Evolutionary conservation across 2,888 invertebrate genomes (phyloP), one percentile per base, ranked within the genome.

Genomic region (Boloria selene): DNA sequence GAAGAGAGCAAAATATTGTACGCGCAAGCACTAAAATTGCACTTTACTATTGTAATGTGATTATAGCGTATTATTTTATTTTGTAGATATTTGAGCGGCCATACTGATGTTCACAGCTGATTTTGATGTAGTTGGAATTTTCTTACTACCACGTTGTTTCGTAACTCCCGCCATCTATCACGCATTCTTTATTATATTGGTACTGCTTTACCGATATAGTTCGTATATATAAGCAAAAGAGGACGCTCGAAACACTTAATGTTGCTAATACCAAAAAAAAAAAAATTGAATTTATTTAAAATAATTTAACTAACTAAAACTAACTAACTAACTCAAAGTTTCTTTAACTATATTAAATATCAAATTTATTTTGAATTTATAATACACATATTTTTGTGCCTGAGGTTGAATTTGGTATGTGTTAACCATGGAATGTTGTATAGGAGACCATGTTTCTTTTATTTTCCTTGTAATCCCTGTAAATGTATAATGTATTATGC

Each of bases 81-180:
- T 88, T 86, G 79, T 79, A 79, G 78, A 76, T 86, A 85, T 77
- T 78, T 76, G 83, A 88, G 89, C 91, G 89, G 92, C 92, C 92
- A 92, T 92, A 90, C 86, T 90, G 91, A 88, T 87, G 87, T 88
- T 87, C 89, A 92, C 92, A 92, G 92, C 92, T 92, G 92, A 92
- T 92, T 92, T 92, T 91, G 91, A 91, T 88, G 84, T 90, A 85
- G 82, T 83, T 84, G 81, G 38, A 61, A 66, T 66, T 66, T 64
- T 67, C 50, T 64, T 42, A 77, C 77, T 81, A 89, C 87, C 90
- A 90, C 90, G 90, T 91, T 90, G 90, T 90, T 89, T 90, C 84
- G 77, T 74, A 73, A 74, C 72, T 74, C 74, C 73, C 76, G 87
- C 84, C 79, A 82, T 81, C 87, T 88, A 80, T 67, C 13, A 22